Evolutionary conservation across 2,888 invertebrate genomes (phyloP), one percentile per base, ranked within the genome.

Genomic region (Deroplatys truncata): DNA sequence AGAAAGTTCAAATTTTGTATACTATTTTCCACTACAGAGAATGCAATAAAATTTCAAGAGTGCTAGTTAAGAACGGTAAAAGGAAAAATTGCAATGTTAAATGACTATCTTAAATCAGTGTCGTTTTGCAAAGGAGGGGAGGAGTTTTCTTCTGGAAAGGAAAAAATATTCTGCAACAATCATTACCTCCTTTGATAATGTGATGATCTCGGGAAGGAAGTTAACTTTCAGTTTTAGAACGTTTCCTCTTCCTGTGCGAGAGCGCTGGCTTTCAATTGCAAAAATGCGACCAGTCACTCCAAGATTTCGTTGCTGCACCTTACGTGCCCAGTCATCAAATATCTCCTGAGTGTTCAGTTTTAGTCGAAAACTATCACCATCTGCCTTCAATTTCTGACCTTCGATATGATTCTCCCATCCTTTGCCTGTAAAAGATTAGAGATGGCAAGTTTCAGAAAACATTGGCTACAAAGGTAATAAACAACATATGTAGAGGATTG

Each of bases 331-430:
- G 92, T 99, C 99, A 92, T 99, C 99, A 93, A 99, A 99, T 86
- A 99, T 98, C 93, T 98, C 98, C 92, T 98, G 98, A 0, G 99
- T 99, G 93, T 99, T 99, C 83, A 99, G 95, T 93, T 99, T 99
- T 90, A 98, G 94, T 28, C 98, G 97, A 94, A 99, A 99, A 93
- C 98, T 99, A 93, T 99, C 99, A 7, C 99, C 99, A 92, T 99
- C 99, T 7, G 97, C 98, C 94, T 99, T 99, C 89, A 99, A 94
- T 93, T 98, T 98, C 93, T 99, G 98, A 20, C 99, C 99, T 94
- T 99, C 99, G 87, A 99, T 98, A 93, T 99, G 99, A 92, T 98
- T 98, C 93, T 99, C 99, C 99, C 99, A 99, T 83, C 98, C 99
- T 93, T 98, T 99, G 86, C 98, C 97, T 96, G 90, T n/a, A 90